phyloP scores from a whole-genome alignment of 2,113 vertebrate genomes.

The Mesoclemmys tuberculata region DNA sequence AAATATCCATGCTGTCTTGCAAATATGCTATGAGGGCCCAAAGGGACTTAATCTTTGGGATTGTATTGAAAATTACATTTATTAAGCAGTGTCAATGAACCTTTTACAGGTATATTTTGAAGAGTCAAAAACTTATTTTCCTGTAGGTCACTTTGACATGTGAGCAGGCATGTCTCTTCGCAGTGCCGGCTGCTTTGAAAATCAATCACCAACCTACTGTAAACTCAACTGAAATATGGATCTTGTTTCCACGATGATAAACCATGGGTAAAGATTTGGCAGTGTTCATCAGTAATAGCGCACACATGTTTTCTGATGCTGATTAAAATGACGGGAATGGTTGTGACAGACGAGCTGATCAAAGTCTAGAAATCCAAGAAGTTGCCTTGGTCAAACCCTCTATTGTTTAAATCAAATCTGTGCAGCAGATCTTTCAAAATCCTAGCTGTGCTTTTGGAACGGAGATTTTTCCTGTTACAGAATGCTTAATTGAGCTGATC shows the following conservation, averaged over 20 bases:
- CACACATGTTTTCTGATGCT: neutral
- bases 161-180: neutral
- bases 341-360: slow-evolving; percentile 1
- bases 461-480: slow-evolving; percentile 5
- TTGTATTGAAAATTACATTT: neutral
- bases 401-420: slow-evolving; percentile 18
- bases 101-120: neutral
- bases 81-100: neutral
- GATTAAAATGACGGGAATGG: slow-evolving; percentile 38
- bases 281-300: neutral
- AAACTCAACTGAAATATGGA: neutral
- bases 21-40: neutral
- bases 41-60: neutral
- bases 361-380: slow-evolving; percentile 41
- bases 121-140: neutral
- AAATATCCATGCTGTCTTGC: neutral
- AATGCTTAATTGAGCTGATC: neutral
- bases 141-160: neutral
- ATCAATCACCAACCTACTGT: neutral
- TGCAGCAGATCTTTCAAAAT: neutral
- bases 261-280: neutral
- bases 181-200: neutral
- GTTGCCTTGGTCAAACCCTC: neutral
- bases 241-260: neutral
- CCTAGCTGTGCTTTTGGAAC: neutral